A percentile compares a stretch with the other conserved stretches of the same genome.
These are phyloP conservation scores for Drosophila emarginata DNA, from an alignment of 2,888 invertebrate species.

Conservation along the genomic window DNA sequence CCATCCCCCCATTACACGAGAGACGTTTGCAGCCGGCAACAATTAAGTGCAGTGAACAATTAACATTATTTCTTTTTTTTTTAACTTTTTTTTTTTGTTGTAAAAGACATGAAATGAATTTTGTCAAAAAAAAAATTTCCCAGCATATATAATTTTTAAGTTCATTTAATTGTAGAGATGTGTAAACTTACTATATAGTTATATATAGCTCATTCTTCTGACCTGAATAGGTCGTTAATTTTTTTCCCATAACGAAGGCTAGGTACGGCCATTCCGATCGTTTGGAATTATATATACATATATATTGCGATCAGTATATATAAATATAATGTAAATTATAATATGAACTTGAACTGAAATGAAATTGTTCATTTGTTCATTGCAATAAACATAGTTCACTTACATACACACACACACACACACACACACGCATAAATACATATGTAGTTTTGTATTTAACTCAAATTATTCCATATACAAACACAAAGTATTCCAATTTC, in stretches of 20 bases:
- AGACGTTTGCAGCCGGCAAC: constrained; percentile 15
- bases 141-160: constrained; percentile 21
- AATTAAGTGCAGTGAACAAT: constrained; percentile 4
- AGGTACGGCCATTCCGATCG: too few relatives aligned
- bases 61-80: neutral
- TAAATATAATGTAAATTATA: neutral
- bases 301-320: too few relatives aligned
- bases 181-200: neutral
- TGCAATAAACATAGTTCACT: neutral
- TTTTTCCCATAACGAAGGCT: neutral
- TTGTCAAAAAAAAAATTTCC: constrained; percentile 15
- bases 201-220: neutral
- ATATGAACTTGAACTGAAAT: neutral
- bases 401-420: neutral
- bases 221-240: neutral
- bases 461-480: constrained; percentile 4
- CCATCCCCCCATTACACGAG: neutral
- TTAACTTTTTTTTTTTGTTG: neutral
- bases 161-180: constrained; percentile 15
- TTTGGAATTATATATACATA: too few relatives aligned
- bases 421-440: neutral
- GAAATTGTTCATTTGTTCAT: neutral
- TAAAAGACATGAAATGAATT: neutral
- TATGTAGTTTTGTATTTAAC: neutral
- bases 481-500: constrained; percentile 5